phyloP scores from a whole-genome alignment of 2,888 invertebrate genomes.

The Limenitis camilla region DNA sequence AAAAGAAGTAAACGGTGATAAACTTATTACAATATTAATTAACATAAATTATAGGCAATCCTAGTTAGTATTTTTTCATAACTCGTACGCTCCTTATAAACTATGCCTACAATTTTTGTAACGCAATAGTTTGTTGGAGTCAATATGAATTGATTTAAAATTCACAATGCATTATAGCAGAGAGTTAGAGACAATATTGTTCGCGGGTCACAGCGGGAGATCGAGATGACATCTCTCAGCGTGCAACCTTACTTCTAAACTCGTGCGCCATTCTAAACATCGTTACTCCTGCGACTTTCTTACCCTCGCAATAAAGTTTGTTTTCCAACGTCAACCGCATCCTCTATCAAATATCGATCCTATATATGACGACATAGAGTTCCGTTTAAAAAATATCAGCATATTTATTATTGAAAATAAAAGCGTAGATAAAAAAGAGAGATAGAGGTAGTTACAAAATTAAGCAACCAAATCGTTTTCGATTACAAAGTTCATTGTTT shows the following conservation, averaged over 20 bases:
- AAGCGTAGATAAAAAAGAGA: conserved; percentile 59
- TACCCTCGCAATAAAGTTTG: conserved; percentile 30
- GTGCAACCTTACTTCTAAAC: conserved; percentile 58
- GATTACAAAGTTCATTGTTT: conserved; percentile 65
- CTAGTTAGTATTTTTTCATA: no score
- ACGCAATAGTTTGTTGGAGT: no score
- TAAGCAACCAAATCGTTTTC: conserved; percentile 64
- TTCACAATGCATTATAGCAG: conserved; percentile 64
- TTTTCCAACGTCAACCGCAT: conserved; percentile 27
- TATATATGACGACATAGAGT: conserved; percentile 39
- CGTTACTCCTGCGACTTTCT: conserved; percentile 27
- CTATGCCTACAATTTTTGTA: no score
- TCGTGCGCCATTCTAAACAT: conserved; percentile 34
- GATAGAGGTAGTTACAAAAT: conserved; percentile 65
- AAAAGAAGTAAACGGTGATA: no score
- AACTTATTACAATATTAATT: no score
- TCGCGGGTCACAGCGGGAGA: conserved; percentile 65
- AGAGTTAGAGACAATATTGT: conserved; percentile 72
- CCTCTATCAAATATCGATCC: conserved; percentile 27
- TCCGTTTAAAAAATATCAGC: conserved; percentile 43
- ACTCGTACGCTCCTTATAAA: no score
- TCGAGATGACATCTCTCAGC: conserved; percentile 72
- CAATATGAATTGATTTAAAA: conserved; percentile 68
- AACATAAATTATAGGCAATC: no score
- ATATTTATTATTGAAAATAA: conserved; percentile 64